Evolutionary conservation across 2,113 vertebrate species (phyloP).

Genomic region (Stictonetta naevosa): DNA sequence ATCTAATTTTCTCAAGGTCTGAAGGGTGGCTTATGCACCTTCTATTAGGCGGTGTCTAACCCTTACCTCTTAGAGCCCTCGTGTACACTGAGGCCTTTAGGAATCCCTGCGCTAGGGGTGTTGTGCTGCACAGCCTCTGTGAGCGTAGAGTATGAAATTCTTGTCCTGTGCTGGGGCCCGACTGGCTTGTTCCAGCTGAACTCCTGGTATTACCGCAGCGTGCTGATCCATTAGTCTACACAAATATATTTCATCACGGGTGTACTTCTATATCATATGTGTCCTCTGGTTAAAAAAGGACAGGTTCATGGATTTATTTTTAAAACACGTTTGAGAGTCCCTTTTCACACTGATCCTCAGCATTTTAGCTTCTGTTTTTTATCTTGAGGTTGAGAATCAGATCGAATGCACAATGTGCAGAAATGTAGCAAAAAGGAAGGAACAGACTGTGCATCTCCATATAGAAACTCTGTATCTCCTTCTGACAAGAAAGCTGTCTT

Average conservation of each 20-base stretch:
- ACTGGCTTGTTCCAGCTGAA: not conserved
- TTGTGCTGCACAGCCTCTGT: not conserved
- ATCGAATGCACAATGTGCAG: not conserved
- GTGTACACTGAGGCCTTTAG: not conserved
- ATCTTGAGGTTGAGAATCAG: not conserved
- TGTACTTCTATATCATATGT: not conserved
- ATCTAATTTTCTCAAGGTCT: conserved; percentile 58
- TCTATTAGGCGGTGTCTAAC: conserved; percentile 36
- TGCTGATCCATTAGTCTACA: not conserved
- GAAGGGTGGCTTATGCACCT: conserved; percentile 10
- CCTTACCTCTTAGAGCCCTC: not conserved
- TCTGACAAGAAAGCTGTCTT: not conserved
- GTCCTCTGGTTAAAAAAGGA: not conserved
- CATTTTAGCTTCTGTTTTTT: not conserved
- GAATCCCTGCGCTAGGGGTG: not conserved
- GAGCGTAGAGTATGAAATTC: not conserved
- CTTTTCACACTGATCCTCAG: not conserved
- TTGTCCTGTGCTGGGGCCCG: not conserved
- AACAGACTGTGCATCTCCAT: not conserved
- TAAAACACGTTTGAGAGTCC: not conserved
- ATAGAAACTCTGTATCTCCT: not conserved
- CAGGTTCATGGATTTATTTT: not conserved
- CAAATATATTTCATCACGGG: not conserved
- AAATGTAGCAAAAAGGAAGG: not conserved
- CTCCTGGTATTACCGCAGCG: rapidly evolving